These are phyloP conservation scores for Saccopteryx leptura DNA, from an alignment of 2,113 vertebrate genomes.

Conservation along the genomic window DNA sequence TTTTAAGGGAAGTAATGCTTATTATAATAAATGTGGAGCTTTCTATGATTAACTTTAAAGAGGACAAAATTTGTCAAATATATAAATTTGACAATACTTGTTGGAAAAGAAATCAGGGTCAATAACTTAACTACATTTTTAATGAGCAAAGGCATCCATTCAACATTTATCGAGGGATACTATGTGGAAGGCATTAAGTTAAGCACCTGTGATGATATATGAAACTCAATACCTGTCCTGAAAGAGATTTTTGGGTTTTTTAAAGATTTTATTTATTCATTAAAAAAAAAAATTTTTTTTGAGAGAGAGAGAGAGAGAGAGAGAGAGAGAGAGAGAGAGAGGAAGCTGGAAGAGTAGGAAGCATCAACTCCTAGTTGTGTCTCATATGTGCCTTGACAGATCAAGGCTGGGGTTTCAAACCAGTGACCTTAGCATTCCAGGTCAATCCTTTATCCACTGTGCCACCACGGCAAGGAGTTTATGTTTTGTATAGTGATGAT, in stretches of 20 bases:
- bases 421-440: too few relatives aligned
- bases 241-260: not conserved
- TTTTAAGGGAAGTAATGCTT: not conserved
- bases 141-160: not conserved
- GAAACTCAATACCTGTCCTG: not conserved
- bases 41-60: not conserved
- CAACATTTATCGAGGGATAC: not conserved
- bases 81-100: not conserved
- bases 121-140: not conserved
- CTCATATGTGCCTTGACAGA: too few relatives aligned
- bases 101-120: not conserved
- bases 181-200: not conserved
- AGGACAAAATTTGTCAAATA: not conserved
- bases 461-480: not conserved
- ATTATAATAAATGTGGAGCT: not conserved
- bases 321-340: too few relatives aligned
- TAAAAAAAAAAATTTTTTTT: too few relatives aligned
- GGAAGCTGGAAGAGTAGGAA: too few relatives aligned
- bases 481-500: slow-evolving; percentile 30
- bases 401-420: too few relatives aligned
- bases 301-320: too few relatives aligned
- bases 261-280: too few relatives aligned
- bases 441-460: too few relatives aligned
- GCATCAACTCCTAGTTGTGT: too few relatives aligned
- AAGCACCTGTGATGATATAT: not conserved